A percentile compares a stretch with the other conserved stretches of the same genome.
Evolutionary conservation across 2,888 invertebrate genomes (phyloP).

Genomic region (Silvanus unidentatus): DNA sequence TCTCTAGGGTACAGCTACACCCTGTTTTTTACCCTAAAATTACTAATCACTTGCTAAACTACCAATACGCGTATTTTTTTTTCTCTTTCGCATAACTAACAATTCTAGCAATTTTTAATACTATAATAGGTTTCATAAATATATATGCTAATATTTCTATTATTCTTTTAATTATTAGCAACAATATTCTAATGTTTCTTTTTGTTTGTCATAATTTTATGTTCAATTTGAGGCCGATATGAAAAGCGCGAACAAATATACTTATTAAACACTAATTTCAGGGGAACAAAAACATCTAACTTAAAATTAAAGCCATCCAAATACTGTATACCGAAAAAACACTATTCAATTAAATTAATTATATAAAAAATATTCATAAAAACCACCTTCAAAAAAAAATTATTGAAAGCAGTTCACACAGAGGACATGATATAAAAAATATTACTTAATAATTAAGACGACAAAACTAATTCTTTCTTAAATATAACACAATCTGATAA

Average conservation of each 20-base stretch:
- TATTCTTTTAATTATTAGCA: too few species aligned
- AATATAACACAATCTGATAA: too few species aligned
- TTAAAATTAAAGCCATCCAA: conserved; percentile 42
- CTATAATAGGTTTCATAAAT: conserved; percentile 22
- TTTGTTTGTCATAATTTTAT: background rate
- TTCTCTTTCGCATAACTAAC: conserved; percentile 37
- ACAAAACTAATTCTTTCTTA: too few species aligned
- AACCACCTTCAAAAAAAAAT: background rate
- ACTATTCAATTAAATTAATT: conserved; percentile 6
- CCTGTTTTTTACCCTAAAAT: conserved; percentile 45
- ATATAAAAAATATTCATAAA: background rate
- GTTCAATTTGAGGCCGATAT: too few species aligned
- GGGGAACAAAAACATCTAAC: conserved; percentile 2
- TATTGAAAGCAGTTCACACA: background rate
- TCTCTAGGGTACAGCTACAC: conserved; percentile 47
- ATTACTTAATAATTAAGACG: too few species aligned
- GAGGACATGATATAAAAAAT: too few species aligned
- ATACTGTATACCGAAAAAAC: conserved; percentile 38
- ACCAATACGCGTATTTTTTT: conserved; percentile 22
- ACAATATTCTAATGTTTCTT: too few species aligned
- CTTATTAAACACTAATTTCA: too few species aligned
- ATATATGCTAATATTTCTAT: background rate
- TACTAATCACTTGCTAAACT: conserved; percentile 45
- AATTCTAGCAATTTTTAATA: conserved; percentile 40
- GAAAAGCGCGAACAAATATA: too few species aligned